Evolutionary conservation across 2,888 invertebrate genomes (phyloP), one percentile per base, ranked within the genome.

Genomic region (Lasioglossum lativentre): DNA sequence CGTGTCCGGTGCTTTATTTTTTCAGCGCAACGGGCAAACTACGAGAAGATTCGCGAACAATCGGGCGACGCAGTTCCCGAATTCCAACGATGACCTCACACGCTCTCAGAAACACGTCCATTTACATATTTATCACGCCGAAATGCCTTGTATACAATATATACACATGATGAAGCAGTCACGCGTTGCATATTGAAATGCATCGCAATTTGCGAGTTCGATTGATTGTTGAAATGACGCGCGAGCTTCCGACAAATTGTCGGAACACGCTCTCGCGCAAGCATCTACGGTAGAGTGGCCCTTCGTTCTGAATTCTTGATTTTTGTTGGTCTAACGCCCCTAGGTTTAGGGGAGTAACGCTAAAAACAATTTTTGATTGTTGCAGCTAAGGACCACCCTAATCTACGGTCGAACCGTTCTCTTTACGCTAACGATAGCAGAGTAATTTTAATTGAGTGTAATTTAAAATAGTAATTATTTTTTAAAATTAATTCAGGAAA

Each of bases 101-200:
- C 40, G 63, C 45, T 77, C 27, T 4, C 14, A 12, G 40, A 47
- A 5, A 63, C 38, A 80, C n/a, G 38, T 42, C 10, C 38, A 52
- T 70, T 75, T 74, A 56, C 68, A 68, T 38, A 40, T 70, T 47
- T 68, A 34, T 12, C 30, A 75, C 40, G 45, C 42, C 73, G 23
- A 86, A 68, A 63, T 78, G 73, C 63, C 38, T 78, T 63, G 73
- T 73, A 82, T 78, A 80, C 73, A 52, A 45, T 70, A 70, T 80
- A 86, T 86, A 42, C 78, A 82, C 78, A 76, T 59, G 30, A 73
- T 27, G 59, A 82, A 76, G 42, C 68, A 78, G 70, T 76, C 40
- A 30, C 63, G 75, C 70, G 47, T 63, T 59, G 42, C 38, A 34
- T 34, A n/a, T 72, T 23, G 47, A 78, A 84, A 85, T 85, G 73